Evolutionary conservation across 2,888 invertebrate genomes (phyloP).

Genomic region (Leucophenga montana): DNA sequence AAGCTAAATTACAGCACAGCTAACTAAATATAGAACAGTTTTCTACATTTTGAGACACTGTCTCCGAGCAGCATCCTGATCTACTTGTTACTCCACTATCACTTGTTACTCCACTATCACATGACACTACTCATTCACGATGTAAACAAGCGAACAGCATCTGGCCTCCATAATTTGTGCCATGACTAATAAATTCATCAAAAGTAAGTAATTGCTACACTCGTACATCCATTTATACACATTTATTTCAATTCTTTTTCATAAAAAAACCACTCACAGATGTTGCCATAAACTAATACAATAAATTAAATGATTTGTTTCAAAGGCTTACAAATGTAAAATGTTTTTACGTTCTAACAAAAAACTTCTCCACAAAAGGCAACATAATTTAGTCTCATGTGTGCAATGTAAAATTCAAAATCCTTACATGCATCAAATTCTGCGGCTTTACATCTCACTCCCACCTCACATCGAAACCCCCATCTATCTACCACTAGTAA

Average conservation of each 20-base stretch:
- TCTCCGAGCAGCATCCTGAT: too few relatives aligned
- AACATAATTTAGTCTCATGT: conserved; percentile 19
- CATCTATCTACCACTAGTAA: not conserved
- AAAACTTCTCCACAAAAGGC: conserved; percentile 38
- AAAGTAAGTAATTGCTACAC: conserved; percentile 1
- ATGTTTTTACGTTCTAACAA: conserved; percentile 27
- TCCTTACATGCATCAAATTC: conserved; percentile 13
- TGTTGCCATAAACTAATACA: conserved; percentile 45
- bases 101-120: too few relatives aligned
- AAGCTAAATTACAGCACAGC: too few relatives aligned
- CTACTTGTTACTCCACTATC: too few relatives aligned
- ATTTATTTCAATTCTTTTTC: too few relatives aligned
- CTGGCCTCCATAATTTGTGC: not conserved
- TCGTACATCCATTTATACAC: not conserved
- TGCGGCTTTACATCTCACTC: conserved; percentile 21
- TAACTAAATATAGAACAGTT: too few relatives aligned
- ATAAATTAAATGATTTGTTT: conserved; percentile 54
- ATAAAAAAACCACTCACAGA: conserved; percentile 42
- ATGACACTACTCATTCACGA: too few relatives aligned
- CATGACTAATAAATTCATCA: conserved; percentile 21
- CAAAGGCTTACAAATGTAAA: conserved; percentile 47
- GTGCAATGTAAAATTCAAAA: conserved; percentile 6
- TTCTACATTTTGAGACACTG: too few relatives aligned
- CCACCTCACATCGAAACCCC: conserved; percentile 30
- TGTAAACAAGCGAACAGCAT: too few relatives aligned